These are phyloP conservation scores for Anabas testudineus DNA, from an alignment of 2,797 vertebrate species.

Conservation along the genomic window DNA sequence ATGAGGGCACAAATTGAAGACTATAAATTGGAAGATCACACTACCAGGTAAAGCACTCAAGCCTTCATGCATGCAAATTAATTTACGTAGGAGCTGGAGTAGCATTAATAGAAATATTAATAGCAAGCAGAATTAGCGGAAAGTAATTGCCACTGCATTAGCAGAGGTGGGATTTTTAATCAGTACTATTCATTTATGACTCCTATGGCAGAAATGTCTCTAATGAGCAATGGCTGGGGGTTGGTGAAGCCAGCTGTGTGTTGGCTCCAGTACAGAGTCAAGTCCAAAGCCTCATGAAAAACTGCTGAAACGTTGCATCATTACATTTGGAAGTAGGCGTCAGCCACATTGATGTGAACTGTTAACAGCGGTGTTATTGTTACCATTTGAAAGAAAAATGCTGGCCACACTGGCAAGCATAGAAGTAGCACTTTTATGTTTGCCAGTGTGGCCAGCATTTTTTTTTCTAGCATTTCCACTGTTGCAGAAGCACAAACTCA, in stretches of 20 bases:
- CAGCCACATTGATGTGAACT: background rate
- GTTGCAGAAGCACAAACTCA: background rate
- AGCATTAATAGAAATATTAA: background rate
- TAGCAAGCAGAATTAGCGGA: background rate
- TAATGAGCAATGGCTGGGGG: slow-evolving; percentile 5
- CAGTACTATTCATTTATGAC: background rate
- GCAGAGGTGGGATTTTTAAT: background rate
- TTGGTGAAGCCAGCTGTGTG: slow-evolving; percentile 1
- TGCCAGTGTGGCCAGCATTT: too few relatives aligned
- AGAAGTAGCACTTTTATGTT: slow-evolving; percentile 1
- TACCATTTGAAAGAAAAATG: background rate
- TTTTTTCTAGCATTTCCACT: background rate
- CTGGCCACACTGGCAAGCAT: too few relatives aligned
- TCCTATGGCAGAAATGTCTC: background rate
- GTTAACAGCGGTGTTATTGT: background rate
- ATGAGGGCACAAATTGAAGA: slow-evolving; percentile 27
- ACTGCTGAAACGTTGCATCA: slow-evolving; percentile 21
- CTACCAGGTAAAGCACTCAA: background rate
- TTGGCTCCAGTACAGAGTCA: slow-evolving; percentile 13
- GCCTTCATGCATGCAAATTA: background rate
- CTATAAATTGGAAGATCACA: slow-evolving; percentile 20
- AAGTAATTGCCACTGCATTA: background rate
- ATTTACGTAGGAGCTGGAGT: background rate
- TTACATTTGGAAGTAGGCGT: background rate
- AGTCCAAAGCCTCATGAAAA: slow-evolving; percentile 14